phyloP scores from a whole-genome alignment of 2,113 vertebrate species.

The Cynocephalus volans region DNA sequence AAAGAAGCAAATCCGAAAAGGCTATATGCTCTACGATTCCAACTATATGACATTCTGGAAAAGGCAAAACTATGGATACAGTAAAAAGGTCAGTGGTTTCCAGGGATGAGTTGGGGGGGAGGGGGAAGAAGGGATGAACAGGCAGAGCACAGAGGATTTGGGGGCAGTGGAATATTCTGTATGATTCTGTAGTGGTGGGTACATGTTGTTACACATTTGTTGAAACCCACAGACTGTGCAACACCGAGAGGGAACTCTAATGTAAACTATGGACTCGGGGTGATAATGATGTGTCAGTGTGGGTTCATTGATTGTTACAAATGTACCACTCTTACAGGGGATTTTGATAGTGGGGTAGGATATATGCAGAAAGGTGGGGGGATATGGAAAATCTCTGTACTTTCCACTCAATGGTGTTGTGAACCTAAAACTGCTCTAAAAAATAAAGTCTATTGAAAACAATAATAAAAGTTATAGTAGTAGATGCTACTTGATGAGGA shows the following conservation, averaged over 20 bases:
- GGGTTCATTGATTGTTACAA: fast-evolving
- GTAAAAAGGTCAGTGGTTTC: fast-evolving
- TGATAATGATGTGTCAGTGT: fast-evolving
- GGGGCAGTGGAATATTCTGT: fast-evolving
- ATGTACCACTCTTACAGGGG: fast-evolving
- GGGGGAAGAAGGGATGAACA: not conserved
- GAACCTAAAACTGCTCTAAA: not conserved
- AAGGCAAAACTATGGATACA: not conserved
- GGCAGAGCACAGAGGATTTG: not conserved
- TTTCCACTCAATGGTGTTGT: not conserved
- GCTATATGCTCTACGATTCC: not conserved
- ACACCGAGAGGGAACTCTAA: fast-evolving
- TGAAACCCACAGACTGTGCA: not conserved
- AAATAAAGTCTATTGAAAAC: not conserved
- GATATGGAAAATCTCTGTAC: not conserved
- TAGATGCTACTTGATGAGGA: not conserved
- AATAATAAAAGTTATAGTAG: not conserved
- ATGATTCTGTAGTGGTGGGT: fast-evolving
- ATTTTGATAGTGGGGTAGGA: fast-evolving
- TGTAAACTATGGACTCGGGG: fast-evolving
- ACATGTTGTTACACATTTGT: fast-evolving
- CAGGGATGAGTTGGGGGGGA: no score
- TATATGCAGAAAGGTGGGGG: fast-evolving
- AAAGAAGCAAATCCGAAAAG: not conserved
- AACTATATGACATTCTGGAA: not conserved